Evolutionary conservation across 2,888 invertebrate species (phyloP).

Genomic region (Phortica magna): DNA sequence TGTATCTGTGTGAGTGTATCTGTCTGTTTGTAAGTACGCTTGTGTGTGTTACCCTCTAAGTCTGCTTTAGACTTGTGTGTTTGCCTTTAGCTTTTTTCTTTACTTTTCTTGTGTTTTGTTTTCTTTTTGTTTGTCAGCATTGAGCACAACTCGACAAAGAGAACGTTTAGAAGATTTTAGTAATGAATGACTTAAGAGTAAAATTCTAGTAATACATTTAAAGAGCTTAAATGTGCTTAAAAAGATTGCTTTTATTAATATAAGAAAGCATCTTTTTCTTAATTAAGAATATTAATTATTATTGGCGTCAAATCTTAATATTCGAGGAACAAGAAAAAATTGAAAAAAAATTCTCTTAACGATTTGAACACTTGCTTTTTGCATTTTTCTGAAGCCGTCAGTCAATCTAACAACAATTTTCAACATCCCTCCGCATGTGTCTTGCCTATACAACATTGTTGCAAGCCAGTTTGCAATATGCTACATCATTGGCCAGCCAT

Average conservation of each 20-base stretch:
- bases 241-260: background rate
- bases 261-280: background rate
- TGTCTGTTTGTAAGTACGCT: constrained; percentile 27
- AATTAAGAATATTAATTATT: background rate
- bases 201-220: background rate
- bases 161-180: constrained; percentile 29
- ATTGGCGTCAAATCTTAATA: too few relatives aligned
- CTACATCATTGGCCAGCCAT: background rate
- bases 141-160: constrained; percentile 12
- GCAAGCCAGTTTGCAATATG: constrained; percentile 3
- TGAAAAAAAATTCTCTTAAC: too few relatives aligned
- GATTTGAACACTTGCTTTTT: too few relatives aligned
- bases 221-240: background rate
- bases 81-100: constrained; percentile 4
- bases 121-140: constrained; percentile 6
- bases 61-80: background rate
- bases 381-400: too few relatives aligned
- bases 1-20: constrained; percentile 39
- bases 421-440: background rate
- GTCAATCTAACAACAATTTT: background rate
- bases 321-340: too few relatives aligned
- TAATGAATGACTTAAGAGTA: constrained; percentile 23
- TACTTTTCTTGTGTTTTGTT: background rate
- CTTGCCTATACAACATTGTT: constrained; percentile 8
- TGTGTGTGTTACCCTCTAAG: constrained; percentile 36